Conservation (phyloP, 92 coral and sea anemone species). For the Micromussa lordhowensis region DNA sequence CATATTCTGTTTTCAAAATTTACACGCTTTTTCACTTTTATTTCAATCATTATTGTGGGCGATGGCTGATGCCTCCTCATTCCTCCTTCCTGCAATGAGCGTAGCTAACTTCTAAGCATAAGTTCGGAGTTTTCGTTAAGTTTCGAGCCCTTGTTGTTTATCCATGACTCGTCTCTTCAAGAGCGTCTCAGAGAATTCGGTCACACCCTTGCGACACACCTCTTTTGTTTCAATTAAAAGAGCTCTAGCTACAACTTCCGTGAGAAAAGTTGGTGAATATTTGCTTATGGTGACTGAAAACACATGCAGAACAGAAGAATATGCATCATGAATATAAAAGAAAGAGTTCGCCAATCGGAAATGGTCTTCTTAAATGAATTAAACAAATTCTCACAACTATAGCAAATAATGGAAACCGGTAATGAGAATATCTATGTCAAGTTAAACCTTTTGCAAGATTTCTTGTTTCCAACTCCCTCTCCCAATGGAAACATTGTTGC, state of each 20-base stretch:
- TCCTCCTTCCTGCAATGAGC: background rate
- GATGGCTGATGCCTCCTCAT: background rate
- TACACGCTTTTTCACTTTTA: background rate
- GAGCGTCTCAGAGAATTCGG: background rate
- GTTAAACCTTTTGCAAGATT: background rate
- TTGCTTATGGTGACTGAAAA: too few relatives aligned
- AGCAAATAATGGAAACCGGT: background rate
- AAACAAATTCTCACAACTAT: background rate
- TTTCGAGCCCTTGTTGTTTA: background rate
- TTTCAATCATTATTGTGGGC: background rate
- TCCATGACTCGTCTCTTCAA: too few relatives aligned
- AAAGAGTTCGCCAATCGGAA: background rate
- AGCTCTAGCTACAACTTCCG: constrained; percentile 16
- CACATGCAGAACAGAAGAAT: too few relatives aligned
- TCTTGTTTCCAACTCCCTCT: background rate
- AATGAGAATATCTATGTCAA: background rate
- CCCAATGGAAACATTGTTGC: too few relatives aligned
- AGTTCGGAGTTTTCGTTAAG: background rate
- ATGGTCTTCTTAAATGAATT: too few relatives aligned
- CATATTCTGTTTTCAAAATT: too few relatives aligned
- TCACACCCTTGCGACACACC: constrained; percentile 2
- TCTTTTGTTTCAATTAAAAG: background rate
- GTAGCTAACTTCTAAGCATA: background rate
- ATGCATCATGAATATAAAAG: too few relatives aligned
- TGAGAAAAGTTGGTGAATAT: background rate